Base-by-base conservation (phyloP, 1,140 invertebrate genomes). In the Anadara kagoshimensis region DNA sequence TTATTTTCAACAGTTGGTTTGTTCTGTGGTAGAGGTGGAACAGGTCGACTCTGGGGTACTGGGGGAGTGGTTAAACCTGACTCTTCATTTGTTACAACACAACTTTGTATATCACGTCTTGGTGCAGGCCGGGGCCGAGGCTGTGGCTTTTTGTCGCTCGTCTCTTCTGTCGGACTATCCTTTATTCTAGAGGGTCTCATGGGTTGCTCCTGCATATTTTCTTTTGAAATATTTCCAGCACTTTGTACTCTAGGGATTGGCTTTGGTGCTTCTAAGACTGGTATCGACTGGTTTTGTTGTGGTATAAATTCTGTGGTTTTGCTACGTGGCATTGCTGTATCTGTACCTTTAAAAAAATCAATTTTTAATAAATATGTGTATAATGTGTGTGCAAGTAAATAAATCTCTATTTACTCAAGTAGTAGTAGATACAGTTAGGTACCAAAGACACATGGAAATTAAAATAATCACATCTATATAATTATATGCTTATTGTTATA, bases 261-360 rank as follows among this genome's bases (percentile, higher is more conserved):
- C 43, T 70, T 73, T 45, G 70, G 74, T n/a, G 45, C 57, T 44
- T 75, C 59, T 26, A 59, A 12, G 57, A 57, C 29, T 41, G 24
- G 29, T 26, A 57, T 29, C 14, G 56, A 36, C 43, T 64, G 54
- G 67, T 44, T 54, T 71, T 12, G 47, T 58, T 53, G 75, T 62
- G 72, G 73, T 29, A 66, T 63, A 59, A 66, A 29, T 61, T 87
- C 81, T 41, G 87, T 86, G 68, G 88, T 88, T 11, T 85, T 86
- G 12, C 88, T 90, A 26, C 77, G 61, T 0, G 75, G 64, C 20
- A 83, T 70, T 43, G 29, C 2, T 36, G 29, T 36, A 36, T 36
- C 29, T 36, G 29, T 36, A 36, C 29, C 29, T 36, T 2, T 36
- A 36, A 36, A 36, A 36, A 36, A 36, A 36, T 36, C 7, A 36